These are phyloP conservation scores for Nephrotoma flavescens DNA, from an alignment of 2,888 invertebrate species.

Conservation along the genomic window DNA sequence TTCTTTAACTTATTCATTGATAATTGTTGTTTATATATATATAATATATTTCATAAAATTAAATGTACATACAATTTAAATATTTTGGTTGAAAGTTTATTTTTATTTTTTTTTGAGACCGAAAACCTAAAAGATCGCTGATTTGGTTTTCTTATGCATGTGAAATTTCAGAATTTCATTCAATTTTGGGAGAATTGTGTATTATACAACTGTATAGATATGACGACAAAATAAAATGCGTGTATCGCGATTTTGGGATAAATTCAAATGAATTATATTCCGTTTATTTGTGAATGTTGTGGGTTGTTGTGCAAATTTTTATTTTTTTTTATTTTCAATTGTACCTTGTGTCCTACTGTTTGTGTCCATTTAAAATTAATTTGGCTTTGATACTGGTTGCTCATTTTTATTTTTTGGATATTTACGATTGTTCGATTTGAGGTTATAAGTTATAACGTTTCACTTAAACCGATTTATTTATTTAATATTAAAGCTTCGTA, in stretches of 20 bases:
- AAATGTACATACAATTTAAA: background rate
- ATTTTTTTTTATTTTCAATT: background rate
- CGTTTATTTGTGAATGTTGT: background rate
- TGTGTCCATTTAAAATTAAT: background rate
- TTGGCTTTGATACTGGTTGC: background rate
- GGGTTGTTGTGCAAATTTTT: background rate
- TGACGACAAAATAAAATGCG: background rate
- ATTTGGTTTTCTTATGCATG: background rate
- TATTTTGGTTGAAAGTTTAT: background rate
- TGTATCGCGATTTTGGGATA: background rate
- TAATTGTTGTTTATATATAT: background rate
- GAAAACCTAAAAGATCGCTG: background rate
- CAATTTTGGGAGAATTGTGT: background rate
- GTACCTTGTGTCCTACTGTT: background rate
- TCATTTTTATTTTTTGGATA: background rate
- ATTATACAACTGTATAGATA: background rate
- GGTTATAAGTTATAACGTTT: background rate
- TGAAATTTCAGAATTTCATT: background rate
- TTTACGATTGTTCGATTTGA: background rate
- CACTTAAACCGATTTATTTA: too few relatives aligned
- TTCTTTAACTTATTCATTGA: background rate
- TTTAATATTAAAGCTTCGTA: background rate
- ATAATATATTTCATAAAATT: background rate
- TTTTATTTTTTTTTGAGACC: background rate
- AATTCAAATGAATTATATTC: background rate